Base-by-base conservation (phyloP, 1,140 invertebrate species). In the Bradynema listronoti region DNA sequence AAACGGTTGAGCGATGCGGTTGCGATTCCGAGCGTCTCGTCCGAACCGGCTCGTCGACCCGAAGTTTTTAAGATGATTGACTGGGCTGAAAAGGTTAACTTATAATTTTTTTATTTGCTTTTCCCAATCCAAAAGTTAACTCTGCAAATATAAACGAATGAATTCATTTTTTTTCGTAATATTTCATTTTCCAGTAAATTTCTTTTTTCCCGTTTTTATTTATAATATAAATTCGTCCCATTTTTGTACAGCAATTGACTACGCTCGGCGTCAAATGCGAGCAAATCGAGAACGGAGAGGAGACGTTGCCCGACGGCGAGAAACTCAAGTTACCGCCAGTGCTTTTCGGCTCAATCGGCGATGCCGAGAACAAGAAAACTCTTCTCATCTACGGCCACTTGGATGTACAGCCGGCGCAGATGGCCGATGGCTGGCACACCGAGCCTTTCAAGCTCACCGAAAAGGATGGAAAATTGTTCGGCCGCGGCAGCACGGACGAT, bases 311-410 rank as follows among this genome's bases (percentile, higher is more conserved):
- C 16, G 86, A 87, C 80, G 88, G 87, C 6, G 81, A 79, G 52
- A 79, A 84, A 67, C 79, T 94, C 30, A 83, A 85, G 32, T 79
- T 96, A 32, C 94, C 94, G 0, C 90, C 91, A 30, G 87, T 91
- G 7, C 72, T 97, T 22, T 81, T 94, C n/a, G 91, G 86, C 22
- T 81, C 80, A 29, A 81, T 96, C 45, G 91, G 91, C 58, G 85
- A 84, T 65, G 89, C 95, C 78, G 81, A 85, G 0, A 84, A 84
- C 4, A 81, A 82, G 71, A 84, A 91, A 71, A 98, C 92, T 16
- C 84, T 97, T 42, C 85, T 89, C 51, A 83, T 98, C 47, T 98
- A 98, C 81, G 94, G 93, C 0, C 94, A 98, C 82, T 84, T 98
- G 70, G 94, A 98, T 84, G 93, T 97, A 1, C 93, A 96, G 79